Evolutionary conservation across 2,888 invertebrate species (phyloP).

Genomic region (Sycophila texana): DNA sequence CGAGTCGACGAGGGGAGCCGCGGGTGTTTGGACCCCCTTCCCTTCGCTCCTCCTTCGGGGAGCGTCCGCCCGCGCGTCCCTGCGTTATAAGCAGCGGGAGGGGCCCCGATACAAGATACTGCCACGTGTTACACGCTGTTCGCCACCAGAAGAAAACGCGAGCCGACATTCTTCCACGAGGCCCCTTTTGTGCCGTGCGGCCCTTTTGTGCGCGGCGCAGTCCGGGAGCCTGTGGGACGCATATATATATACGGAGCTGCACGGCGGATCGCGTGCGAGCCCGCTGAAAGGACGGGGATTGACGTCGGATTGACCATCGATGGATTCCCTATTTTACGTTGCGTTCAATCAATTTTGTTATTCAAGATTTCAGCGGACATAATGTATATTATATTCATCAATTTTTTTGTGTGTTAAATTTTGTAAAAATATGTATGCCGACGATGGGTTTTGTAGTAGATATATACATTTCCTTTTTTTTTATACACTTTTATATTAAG

Average conservation of each 20-base stretch:
- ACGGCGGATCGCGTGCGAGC: background rate
- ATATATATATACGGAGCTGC: no score
- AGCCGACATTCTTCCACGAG: constrained; percentile 62
- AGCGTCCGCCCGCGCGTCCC: constrained; percentile 55
- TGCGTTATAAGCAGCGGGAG: constrained; percentile 71
- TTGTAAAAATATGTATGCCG: no score
- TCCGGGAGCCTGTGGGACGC: background rate
- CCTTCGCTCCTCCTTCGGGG: constrained; percentile 43
- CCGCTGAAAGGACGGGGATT: background rate
- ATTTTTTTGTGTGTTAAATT: no score
- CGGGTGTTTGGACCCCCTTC: constrained; percentile 35
- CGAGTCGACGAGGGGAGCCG: constrained; percentile 27
- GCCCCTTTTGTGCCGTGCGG: background rate
- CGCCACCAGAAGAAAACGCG: constrained; percentile 73
- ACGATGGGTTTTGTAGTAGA: no score
- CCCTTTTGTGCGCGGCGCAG: background rate
- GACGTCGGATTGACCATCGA: background rate
- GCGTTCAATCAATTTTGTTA: no score
- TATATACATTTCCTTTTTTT: no score
- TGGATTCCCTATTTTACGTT: background rate
- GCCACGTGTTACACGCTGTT: constrained; percentile 75
- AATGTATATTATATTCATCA: no score
- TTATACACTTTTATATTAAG: no score
- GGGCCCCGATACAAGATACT: constrained; percentile 75
- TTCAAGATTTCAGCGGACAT: no score